Percentiles rank a stretch among this genome's conserved stretches.
Conservation (phyloP, 2,113 vertebrate genomes). For the Anthoscopus minutus region DNA sequence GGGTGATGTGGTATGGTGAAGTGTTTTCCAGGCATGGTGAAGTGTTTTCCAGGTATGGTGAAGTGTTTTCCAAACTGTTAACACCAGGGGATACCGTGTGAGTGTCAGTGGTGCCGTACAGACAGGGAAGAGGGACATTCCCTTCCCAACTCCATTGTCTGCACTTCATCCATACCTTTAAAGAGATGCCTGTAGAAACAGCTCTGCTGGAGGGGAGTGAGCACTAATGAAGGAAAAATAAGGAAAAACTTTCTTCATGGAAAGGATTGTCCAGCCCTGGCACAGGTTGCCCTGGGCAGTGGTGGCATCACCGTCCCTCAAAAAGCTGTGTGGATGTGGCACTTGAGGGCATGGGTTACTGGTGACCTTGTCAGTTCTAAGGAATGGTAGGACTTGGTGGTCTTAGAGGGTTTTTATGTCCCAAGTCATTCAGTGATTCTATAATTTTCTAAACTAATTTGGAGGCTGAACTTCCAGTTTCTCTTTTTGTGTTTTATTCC, state of each 20-base stretch:
- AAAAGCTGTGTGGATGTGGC: background rate
- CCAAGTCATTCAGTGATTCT: background rate
- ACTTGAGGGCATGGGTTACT: background rate
- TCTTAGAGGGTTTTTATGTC: background rate
- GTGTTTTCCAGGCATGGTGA: accelerated
- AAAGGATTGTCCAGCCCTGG: background rate
- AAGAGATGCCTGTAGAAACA: background rate
- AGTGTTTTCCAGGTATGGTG: no score
- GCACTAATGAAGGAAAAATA: accelerated
- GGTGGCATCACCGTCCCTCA: background rate
- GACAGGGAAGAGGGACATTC: accelerated
- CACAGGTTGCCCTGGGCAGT: background rate
- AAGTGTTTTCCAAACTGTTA: background rate
- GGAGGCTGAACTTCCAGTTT: background rate
- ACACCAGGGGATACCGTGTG: background rate
- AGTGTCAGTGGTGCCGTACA: accelerated
- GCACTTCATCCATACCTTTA: accelerated
- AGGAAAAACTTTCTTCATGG: background rate
- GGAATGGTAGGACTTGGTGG: background rate
- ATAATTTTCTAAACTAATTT: background rate
- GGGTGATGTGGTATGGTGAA: accelerated
- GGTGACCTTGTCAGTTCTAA: background rate
- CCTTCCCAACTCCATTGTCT: accelerated
- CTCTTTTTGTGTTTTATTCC: background rate
- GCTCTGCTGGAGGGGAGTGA: background rate